Conservation (phyloP, 2,797 vertebrate species). For the Muraenolepis orangiensis region DNA sequence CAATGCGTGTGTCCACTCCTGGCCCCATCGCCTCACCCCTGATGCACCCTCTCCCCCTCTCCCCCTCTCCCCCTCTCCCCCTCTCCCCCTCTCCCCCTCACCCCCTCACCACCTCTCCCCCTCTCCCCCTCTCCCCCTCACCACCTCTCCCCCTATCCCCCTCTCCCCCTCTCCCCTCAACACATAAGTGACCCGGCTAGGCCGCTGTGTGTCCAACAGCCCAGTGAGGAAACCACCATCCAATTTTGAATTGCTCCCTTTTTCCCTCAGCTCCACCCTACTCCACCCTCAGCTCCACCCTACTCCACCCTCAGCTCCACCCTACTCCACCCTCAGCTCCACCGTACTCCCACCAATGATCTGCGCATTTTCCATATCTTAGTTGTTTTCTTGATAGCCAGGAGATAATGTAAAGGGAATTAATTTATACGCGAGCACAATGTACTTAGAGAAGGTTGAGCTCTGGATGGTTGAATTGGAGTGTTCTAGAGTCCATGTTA, state of each 20-base stretch:
- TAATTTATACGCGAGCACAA: too few relatives aligned
- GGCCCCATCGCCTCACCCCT: constrained; percentile 21
- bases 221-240: constrained; percentile 65
- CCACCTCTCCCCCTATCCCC: constrained; percentile 10
- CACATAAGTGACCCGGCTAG: constrained; percentile 46
- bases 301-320: constrained; percentile 18
- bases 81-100: neutral
- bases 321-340: constrained; percentile 15
- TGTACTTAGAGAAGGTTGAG: neutral
- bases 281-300: constrained; percentile 16
- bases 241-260: constrained; percentile 73
- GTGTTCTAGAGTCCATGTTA: neutral
- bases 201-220: constrained; percentile 65
- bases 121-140: neutral
- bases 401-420: neutral
- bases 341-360: neutral
- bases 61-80: neutral
- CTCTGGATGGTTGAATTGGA: neutral
- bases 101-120: too few relatives aligned
- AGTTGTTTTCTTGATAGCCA: neutral
- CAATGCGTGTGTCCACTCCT: constrained; percentile 13
- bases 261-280: constrained; percentile 36
- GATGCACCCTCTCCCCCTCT: neutral
- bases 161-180: constrained; percentile 9
- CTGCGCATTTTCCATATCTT: neutral